Base-by-base conservation (phyloP, 2,113 vertebrate species). In the Fregata magnificens region DNA sequence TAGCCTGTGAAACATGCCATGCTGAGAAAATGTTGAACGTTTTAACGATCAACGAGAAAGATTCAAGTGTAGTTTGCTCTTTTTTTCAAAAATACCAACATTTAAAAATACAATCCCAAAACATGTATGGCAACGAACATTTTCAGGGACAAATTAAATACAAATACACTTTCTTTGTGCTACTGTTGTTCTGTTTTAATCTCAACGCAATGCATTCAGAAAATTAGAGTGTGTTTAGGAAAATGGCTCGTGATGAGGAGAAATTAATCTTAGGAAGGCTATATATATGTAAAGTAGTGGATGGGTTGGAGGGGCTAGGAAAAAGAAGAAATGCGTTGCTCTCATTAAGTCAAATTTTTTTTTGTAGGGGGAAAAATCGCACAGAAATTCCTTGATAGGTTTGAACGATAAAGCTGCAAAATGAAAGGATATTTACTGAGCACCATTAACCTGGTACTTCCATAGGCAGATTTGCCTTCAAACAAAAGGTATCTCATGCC, bases 391-490 rank as follows among this genome's bases (percentile, higher is more conserved):
- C 20, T 47, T 55, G 12, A 59, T 63, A 83, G 5, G 9, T 55
- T 83, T 90, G 78, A 70, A 72, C 19, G 74, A 36, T 29, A 71
- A 90, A 96, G 73, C 17, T 96, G 58, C 50, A 61, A 95, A 94
- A 92, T 5, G 7, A 71, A 47, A 87, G 8, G 53, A 40, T 66
- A 86, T 72, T 81, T 95, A 84, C 32, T 91, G 5, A 40, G 7
- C 73, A 55, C 67, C 34, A 36, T 85, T 81, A 92, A 62, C 16
- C 31, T 85, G 14, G 13, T 73, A 63, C 40, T 94, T 90, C 50
- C 59, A 82, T 7, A 89, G 65, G 29, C 65, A 89, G 55, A 80
- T 96, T 74, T 93, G 76, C 78, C 87, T 96, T 95, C 65, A 86
- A 89, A 86, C 58, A 85, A 29, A 26, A 86, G 11, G 16, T 44